These are phyloP conservation scores for Chloromyia formosa DNA, from an alignment of 2,888 invertebrate genomes.

Conservation along the genomic window DNA sequence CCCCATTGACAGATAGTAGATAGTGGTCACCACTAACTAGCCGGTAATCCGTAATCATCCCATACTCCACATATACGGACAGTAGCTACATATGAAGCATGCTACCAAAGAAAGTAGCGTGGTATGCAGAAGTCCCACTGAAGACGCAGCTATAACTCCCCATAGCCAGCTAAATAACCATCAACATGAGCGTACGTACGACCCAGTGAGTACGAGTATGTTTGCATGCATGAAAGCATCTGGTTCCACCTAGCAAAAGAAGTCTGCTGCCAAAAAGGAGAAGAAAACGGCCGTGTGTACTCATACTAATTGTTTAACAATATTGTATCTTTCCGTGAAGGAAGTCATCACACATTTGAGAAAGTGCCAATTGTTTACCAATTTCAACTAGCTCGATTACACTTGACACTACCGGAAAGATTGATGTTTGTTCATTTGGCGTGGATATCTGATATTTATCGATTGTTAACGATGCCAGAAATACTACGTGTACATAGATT, in stretches of 20 bases:
- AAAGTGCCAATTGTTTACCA: slow-evolving; percentile 42
- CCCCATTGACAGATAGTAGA: slow-evolving; percentile 2
- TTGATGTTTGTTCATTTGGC: too few species aligned
- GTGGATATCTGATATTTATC: too few species aligned
- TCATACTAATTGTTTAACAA: slow-evolving; percentile 8
- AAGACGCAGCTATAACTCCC: neutral
- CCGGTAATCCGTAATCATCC: neutral
- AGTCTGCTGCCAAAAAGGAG: slow-evolving; percentile 10
- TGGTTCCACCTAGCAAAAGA: neutral
- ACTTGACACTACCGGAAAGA: neutral
- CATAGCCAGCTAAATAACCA: neutral
- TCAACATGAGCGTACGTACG: neutral
- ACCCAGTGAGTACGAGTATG: neutral
- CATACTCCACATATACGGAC: neutral
- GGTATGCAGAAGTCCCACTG: neutral
- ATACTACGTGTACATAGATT: too few species aligned
- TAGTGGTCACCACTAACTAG: slow-evolving; percentile 1
- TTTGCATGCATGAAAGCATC: slow-evolving; percentile 16
- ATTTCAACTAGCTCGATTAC: slow-evolving; percentile 34
- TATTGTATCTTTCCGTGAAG: neutral
- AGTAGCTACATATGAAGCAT: neutral
- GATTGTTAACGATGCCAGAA: too few species aligned
- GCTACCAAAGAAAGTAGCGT: slow-evolving; percentile 21
- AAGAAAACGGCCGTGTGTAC: neutral
- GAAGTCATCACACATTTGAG: slow-evolving; percentile 17